These are phyloP conservation scores for Rhogogaster chlorosoma DNA, from an alignment of 2,888 invertebrate genomes.

Conservation along the genomic window DNA sequence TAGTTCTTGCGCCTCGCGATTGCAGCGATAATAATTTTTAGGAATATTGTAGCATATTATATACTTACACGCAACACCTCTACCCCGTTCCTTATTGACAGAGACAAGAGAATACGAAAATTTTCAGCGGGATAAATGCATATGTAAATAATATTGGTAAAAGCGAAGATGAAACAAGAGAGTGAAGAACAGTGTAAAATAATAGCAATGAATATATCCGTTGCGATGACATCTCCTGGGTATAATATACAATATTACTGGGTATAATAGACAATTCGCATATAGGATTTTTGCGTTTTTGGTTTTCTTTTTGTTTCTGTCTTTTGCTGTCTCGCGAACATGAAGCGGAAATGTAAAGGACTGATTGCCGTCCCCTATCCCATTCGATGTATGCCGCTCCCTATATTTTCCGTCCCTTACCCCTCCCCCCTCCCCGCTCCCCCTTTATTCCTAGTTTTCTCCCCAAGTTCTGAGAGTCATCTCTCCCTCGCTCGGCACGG, in stretches of 20 bases:
- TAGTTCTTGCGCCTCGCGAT: background rate
- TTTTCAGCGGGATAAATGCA: background rate
- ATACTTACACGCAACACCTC: background rate
- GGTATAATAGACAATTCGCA: background rate
- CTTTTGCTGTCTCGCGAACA: background rate
- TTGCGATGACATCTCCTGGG: background rate
- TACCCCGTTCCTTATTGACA: background rate
- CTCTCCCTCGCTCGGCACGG: conserved; percentile 5
- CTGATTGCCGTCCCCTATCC: conserved; percentile 16
- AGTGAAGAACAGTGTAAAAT: background rate
- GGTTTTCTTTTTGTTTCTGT: background rate
- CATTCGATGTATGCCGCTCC: background rate
- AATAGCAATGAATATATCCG: background rate
- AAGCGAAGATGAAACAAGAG: background rate
- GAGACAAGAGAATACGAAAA: background rate
- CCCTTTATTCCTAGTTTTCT: background rate
- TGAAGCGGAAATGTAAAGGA: background rate
- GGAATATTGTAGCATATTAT: background rate
- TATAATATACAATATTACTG: background rate
- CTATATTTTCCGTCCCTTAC: background rate
- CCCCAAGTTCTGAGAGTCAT: conserved; percentile 33
- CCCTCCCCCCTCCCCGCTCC: background rate
- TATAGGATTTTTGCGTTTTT: background rate
- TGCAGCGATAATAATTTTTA: background rate
- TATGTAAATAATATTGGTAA: background rate